A percentile compares a stretch with the other conserved stretches of the same genome.
These are phyloP conservation scores for Lathamus discolor DNA, from an alignment of 2,113 vertebrate genomes.

Conservation along the genomic window DNA sequence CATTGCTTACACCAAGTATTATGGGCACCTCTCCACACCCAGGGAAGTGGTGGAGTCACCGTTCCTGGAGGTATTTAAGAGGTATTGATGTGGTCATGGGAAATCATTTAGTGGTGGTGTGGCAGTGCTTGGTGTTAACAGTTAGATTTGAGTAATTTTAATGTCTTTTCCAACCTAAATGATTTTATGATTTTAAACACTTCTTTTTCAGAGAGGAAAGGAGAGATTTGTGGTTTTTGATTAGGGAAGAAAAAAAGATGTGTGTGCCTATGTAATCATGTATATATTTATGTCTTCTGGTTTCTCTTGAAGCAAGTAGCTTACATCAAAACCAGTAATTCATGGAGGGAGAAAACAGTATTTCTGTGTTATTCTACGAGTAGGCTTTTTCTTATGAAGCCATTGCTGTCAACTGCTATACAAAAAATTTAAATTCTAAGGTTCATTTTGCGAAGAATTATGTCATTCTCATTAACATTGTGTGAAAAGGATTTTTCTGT, in stretches of 20 bases:
- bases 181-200: background rate
- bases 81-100: accelerated
- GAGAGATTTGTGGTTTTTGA: background rate
- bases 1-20: background rate
- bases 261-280: too few species aligned
- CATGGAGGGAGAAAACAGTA: background rate
- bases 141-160: background rate
- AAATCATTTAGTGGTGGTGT: accelerated
- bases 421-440: background rate
- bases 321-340: background rate
- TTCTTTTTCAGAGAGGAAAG: background rate
- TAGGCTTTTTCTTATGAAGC: background rate
- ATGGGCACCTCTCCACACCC: background rate
- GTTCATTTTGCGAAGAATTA: background rate
- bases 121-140: background rate
- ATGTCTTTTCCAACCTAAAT: background rate
- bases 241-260: too few species aligned
- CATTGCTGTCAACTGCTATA: background rate
- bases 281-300: background rate
- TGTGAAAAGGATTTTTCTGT: background rate
- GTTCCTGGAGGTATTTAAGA: background rate
- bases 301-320: background rate
- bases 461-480: background rate
- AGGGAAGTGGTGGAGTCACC: background rate
- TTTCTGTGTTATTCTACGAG: background rate